These are phyloP conservation scores for Sebastes melanostomus DNA, from an alignment of 2,797 vertebrate genomes.

Conservation along the genomic window DNA sequence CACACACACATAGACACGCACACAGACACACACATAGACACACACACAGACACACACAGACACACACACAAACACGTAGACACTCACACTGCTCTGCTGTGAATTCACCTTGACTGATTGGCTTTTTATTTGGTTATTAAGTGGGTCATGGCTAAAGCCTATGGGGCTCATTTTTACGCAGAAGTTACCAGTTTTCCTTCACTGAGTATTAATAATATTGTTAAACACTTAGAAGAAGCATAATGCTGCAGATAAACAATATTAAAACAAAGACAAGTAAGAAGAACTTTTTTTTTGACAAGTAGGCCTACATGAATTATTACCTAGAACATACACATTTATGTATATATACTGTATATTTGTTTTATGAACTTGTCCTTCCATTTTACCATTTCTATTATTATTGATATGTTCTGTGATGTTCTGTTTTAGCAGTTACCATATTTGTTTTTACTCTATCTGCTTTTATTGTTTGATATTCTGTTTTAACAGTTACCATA, in stretches of 20 bases:
- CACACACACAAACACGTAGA: not conserved
- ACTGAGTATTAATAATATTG: not conserved
- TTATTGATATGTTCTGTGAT: no score
- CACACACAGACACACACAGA: not conserved
- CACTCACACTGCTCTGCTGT: conserved; percentile 15
- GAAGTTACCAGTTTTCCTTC: not conserved
- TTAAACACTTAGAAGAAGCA: not conserved
- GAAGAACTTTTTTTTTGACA: not conserved
- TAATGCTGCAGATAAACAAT: not conserved
- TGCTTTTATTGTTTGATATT: no score
- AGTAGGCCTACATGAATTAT: not conserved
- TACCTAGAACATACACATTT: no score
- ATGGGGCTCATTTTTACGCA: not conserved
- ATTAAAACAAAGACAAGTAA: not conserved
- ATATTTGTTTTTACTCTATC: no score
- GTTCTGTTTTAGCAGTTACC: no score
- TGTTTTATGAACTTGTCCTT: no score
- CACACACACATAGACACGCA: no score
- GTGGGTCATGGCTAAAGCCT: not conserved
- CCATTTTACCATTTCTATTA: no score
- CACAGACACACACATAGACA: no score
- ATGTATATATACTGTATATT: no score
- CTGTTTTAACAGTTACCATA: no score
- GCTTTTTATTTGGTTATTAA: conserved; percentile 33
- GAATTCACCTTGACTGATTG: conserved; percentile 66